Evolutionary conservation across 2,113 vertebrate species (phyloP).

Genomic region (Prionailurus viverrinus): DNA sequence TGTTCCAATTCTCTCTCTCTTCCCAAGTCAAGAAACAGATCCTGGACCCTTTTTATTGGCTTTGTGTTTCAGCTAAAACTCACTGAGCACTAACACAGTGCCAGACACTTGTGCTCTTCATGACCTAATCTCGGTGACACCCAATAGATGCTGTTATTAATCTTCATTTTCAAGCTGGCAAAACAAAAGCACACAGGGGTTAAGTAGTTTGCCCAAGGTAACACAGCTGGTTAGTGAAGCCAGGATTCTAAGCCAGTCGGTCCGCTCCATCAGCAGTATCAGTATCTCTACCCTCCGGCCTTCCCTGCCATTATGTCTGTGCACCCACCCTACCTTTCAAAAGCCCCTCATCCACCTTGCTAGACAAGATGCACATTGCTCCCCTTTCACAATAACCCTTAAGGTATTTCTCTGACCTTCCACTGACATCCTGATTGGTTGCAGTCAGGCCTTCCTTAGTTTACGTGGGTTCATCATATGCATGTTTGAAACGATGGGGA

Average conservation of each 20-base stretch:
- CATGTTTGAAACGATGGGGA: not conserved
- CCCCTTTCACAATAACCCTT: no score
- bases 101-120: not conserved
- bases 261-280: not conserved
- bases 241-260: not conserved
- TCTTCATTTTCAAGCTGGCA: not conserved
- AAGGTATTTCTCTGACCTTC: not conserved
- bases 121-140: not conserved
- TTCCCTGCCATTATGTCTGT: not conserved
- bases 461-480: accelerated
- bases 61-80: constrained; percentile 40
- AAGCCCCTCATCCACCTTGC: not conserved
- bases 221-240: not conserved
- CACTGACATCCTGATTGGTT: not conserved
- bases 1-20: no score
- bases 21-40: not conserved
- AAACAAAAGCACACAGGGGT: not conserved
- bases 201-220: not conserved
- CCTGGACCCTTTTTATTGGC: not conserved
- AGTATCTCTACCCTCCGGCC: not conserved
- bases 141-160: not conserved
- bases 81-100: not conserved
- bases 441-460: not conserved
- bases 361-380: not conserved
- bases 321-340: not conserved